Conservation (phyloP, 2,888 invertebrate species). For the Archips xylosteana region DNA sequence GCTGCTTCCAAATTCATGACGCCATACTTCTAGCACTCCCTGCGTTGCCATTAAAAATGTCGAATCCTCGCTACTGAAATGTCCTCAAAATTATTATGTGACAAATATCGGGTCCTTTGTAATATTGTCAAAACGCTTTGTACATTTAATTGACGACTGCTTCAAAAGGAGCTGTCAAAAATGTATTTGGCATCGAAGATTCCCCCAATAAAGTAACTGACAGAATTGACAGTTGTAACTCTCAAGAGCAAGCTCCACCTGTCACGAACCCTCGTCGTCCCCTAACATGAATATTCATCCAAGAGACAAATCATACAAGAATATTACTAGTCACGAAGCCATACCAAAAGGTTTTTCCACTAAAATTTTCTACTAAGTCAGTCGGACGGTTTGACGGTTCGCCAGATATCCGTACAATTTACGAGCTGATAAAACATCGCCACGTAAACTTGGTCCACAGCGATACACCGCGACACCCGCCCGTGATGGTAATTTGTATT, state of each 20-base stretch:
- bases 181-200: background rate
- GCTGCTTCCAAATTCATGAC: too few relatives aligned
- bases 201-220: background rate
- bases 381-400: conserved; percentile 71
- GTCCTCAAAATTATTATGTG: too few relatives aligned
- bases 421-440: conserved; percentile 78
- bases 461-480: conserved; percentile 55
- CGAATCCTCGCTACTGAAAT: too few relatives aligned
- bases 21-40: too few relatives aligned
- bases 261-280: conserved; percentile 15
- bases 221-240: background rate
- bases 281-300: conserved; percentile 18
- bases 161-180: background rate
- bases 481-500: conserved; percentile 44
- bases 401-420: conserved; percentile 78
- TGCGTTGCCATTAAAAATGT: too few relatives aligned
- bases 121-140: too few relatives aligned
- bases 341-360: conserved; percentile 55
- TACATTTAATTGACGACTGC: too few relatives aligned
- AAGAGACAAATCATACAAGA: conserved; percentile 33
- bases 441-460: conserved; percentile 62
- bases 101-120: too few relatives aligned
- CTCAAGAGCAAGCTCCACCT: background rate
- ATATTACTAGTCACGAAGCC: conserved; percentile 35
- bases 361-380: conserved; percentile 68